Percentiles rank a stretch among this genome's conserved stretches.
Evolutionary conservation across 2,113 vertebrate genomes (phyloP).

Genomic region (Spermophilus dauricus): DNA sequence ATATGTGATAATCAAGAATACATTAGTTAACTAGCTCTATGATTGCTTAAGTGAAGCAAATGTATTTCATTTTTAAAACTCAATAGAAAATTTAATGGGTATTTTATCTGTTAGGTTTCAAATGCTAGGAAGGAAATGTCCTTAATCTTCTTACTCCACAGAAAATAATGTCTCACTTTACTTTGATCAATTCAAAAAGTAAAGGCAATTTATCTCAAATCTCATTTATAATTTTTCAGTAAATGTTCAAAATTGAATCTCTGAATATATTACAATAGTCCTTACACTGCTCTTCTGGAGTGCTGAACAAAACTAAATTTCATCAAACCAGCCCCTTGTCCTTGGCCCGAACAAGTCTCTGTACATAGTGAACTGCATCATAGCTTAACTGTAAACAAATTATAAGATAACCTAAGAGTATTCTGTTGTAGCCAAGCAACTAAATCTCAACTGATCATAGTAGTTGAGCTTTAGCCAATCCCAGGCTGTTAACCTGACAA

Average conservation of each 20-base stretch:
- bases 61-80: constrained; percentile 72
- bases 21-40: constrained; percentile 66
- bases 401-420: background rate
- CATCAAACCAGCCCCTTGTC: background rate
- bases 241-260: constrained; percentile 22
- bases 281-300: background rate
- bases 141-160: constrained; percentile 38
- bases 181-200: constrained; percentile 14
- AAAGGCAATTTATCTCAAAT: constrained; percentile 52
- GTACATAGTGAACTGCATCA: background rate
- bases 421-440: background rate
- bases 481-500: background rate
- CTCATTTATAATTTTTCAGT: background rate
- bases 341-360: background rate
- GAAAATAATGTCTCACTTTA: constrained; percentile 51
- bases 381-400: background rate
- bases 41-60: constrained; percentile 58
- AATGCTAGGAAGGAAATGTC: constrained; percentile 24
- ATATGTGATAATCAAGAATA: constrained; percentile 69
- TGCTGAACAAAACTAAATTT: background rate
- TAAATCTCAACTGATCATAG: background rate
- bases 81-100: constrained; percentile 65
- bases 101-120: constrained; percentile 73
- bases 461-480: background rate
- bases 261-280: background rate